These are phyloP conservation scores for Ranitomeya variabilis DNA, from an alignment of 2,113 vertebrate species.

Conservation along the genomic window DNA sequence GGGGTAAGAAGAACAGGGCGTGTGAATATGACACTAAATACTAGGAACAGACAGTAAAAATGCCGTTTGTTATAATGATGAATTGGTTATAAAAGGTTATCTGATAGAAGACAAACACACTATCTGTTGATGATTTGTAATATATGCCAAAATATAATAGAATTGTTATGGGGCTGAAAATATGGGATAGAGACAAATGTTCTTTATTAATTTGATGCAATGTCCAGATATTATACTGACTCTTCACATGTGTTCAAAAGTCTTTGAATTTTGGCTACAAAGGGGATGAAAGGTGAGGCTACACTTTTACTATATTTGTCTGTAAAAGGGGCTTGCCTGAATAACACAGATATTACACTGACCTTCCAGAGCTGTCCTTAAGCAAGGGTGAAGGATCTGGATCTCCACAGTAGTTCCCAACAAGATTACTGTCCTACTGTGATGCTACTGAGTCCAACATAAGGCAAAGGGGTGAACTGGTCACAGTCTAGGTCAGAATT, in stretches of 20 bases:
- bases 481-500: too few relatives aligned
- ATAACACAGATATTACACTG: too few relatives aligned
- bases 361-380: too few relatives aligned
- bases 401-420: too few relatives aligned
- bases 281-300: neutral
- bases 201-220: conserved; percentile 25
- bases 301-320: neutral
- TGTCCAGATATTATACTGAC: conserved; percentile 24
- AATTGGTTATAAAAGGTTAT: neutral
- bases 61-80: neutral
- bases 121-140: conserved; percentile 11
- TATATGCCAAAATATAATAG: conserved; percentile 28
- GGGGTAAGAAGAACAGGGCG: neutral
- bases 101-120: neutral
- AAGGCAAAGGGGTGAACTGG: too few relatives aligned
- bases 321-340: too few relatives aligned
- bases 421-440: too few relatives aligned
- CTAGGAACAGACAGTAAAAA: neutral
- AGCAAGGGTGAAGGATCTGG: too few relatives aligned
- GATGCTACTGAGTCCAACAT: too few relatives aligned
- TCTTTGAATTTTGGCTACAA: neutral
- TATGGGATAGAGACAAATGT: conserved; percentile 13
- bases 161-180: conserved; percentile 23
- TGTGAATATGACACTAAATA: conserved; percentile 7
- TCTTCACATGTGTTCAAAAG: conserved; percentile 14